Percentiles rank a stretch among this genome's conserved stretches.
These are phyloP conservation scores for Stratiolaelaps scimitus DNA, from an alignment of 1,140 invertebrate species.

Conservation along the genomic window DNA sequence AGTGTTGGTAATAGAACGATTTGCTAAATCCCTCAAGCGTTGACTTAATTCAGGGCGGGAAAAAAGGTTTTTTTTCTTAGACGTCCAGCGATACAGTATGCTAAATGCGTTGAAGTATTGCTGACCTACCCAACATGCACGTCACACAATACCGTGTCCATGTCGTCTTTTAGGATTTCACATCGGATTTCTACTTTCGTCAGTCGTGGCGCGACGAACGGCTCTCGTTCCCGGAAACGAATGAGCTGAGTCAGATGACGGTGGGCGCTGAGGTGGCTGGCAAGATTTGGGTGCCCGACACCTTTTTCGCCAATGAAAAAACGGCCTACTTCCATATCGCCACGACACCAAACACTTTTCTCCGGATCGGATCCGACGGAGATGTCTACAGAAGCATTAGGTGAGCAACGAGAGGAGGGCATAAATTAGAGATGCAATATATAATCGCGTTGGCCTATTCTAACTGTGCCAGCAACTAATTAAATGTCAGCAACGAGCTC, in stretches of 20 bases:
- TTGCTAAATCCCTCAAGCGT: too few relatives aligned
- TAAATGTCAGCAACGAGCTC: background rate
- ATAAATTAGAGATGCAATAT: background rate
- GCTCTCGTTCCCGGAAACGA: constrained; percentile 71
- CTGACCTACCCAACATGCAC: too few relatives aligned
- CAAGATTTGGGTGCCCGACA: constrained; percentile 66
- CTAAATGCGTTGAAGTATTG: too few relatives aligned
- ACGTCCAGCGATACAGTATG: too few relatives aligned
- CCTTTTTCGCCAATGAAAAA: constrained; percentile 94
- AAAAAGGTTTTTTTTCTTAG: too few relatives aligned
- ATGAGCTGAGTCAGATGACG: constrained; percentile 94
- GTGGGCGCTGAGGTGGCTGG: constrained; percentile 47
- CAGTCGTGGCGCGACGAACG: constrained; percentile 94
- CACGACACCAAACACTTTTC: constrained; percentile 92
- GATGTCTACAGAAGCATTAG: constrained; percentile 87
- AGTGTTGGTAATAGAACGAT: too few relatives aligned
- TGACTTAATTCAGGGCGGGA: too few relatives aligned
- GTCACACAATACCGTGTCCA: background rate
- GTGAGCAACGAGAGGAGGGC: constrained; percentile 48
- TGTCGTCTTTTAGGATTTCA: constrained; percentile 67
- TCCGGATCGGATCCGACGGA: constrained; percentile 83
- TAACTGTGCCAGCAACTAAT: background rate
- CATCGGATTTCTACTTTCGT: constrained; percentile 95
- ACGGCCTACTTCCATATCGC: constrained; percentile 95
- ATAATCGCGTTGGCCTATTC: background rate